phyloP scores from a whole-genome alignment of 2,888 invertebrate genomes.

The Caenorhabditis sp. region DNA sequence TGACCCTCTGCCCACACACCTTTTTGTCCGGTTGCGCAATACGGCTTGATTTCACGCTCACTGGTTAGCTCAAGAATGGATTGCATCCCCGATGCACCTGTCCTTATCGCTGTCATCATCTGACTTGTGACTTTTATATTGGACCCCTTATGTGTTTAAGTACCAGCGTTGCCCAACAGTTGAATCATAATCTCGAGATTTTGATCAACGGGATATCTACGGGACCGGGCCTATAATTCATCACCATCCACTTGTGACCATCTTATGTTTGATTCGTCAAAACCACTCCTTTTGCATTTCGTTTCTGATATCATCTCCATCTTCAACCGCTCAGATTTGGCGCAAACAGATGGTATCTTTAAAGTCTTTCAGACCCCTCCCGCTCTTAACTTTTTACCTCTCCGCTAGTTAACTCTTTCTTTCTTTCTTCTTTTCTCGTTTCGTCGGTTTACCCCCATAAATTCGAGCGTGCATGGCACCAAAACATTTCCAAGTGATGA shows the following conservation, averaged over 20 bases:
- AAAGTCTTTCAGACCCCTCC: conserved; percentile 21
- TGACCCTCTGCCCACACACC: conserved; percentile 36
- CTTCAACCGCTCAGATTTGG: conserved; percentile 49
- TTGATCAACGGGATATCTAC: conserved; percentile 24
- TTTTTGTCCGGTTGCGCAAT: conserved; percentile 59
- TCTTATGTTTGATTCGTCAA: conserved; percentile 40
- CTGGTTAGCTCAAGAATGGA: conserved; percentile 45
- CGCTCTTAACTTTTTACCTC: conserved; percentile 32
- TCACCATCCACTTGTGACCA: conserved; percentile 62
- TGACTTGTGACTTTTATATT: conserved; percentile 26
- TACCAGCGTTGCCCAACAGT: conserved; percentile 32
- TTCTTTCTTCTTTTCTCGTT: conserved; percentile 37
- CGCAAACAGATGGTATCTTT: conserved; percentile 61
- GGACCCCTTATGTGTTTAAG: conserved; percentile 17
- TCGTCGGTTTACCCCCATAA: too few species aligned
- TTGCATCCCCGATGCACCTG: conserved; percentile 40
- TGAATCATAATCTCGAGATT: conserved; percentile 41
- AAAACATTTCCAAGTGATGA: conserved; percentile 58
- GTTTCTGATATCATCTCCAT: conserved; percentile 56
- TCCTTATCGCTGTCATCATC: conserved; percentile 43
- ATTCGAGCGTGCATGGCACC: conserved; percentile 55
- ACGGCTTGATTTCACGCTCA: conserved; percentile 54
- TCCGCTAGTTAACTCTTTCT: conserved; percentile 23
- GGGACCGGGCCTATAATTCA: conserved; percentile 57
- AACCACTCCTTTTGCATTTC: conserved; percentile 52